phyloP scores from a whole-genome alignment of 2,797 vertebrate species.

The Channallabes apus region DNA sequence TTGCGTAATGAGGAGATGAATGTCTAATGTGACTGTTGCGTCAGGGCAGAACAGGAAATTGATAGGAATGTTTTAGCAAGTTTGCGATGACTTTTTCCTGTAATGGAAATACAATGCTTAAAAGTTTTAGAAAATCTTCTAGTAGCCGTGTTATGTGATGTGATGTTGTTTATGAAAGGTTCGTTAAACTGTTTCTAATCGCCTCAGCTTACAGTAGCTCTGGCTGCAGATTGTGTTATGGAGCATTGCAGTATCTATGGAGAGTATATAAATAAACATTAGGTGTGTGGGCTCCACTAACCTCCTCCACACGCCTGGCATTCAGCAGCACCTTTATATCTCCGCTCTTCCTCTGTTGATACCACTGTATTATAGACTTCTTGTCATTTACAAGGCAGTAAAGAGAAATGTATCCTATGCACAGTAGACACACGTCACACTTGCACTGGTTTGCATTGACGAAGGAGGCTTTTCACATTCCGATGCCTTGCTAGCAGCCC shows the following conservation, averaged over 20 bases:
- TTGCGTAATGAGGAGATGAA: conserved; percentile 42
- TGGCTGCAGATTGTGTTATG: conserved; percentile 34
- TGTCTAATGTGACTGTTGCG: conserved; percentile 53
- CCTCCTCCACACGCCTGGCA: conserved; percentile 20
- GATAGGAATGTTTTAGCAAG: conserved; percentile 34
- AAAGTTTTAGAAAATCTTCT: conserved; percentile 13
- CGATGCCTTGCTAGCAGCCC: background rate
- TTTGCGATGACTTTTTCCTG: conserved; percentile 11
- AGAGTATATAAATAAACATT: conserved; percentile 56
- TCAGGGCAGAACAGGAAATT: conserved; percentile 43
- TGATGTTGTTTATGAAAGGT: conserved; percentile 31
- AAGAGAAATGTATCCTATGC: conserved; percentile 34
- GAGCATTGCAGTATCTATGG: conserved; percentile 55
- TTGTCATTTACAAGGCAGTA: conserved; percentile 51
- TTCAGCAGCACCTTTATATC: conserved; percentile 35
- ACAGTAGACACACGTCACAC: conserved; percentile 29
- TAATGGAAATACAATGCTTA: conserved; percentile 22
- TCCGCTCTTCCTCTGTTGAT: conserved; percentile 18
- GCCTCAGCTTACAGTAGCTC: conserved; percentile 20
- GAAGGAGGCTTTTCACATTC: conserved; percentile 41
- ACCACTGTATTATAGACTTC: conserved; percentile 25
- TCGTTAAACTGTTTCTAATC: conserved; percentile 19
- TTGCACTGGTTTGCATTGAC: conserved; percentile 37
- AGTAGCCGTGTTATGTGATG: background rate
- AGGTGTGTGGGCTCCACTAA: conserved; percentile 31